These are phyloP conservation scores for Herpetotheres cachinnans DNA, from an alignment of 2,113 vertebrate species.

Conservation along the genomic window DNA sequence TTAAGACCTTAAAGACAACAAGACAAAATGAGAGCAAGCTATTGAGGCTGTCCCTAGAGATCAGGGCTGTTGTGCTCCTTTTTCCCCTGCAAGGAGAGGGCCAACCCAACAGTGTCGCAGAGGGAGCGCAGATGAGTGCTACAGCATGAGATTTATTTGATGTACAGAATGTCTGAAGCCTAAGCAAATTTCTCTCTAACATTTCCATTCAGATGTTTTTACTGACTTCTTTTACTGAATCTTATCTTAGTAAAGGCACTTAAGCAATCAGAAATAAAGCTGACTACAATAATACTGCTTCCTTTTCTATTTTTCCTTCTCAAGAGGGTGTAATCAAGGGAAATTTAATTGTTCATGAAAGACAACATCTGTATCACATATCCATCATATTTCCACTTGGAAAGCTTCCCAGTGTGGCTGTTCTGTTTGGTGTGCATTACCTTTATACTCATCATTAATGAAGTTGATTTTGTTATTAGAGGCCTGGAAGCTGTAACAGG, in stretches of 20 bases:
- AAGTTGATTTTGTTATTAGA: background rate
- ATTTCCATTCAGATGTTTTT: background rate
- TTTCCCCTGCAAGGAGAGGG: background rate
- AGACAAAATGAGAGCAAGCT: background rate
- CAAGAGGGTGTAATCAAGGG: background rate
- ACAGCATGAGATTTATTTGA: background rate
- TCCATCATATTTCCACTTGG: constrained; percentile 3
- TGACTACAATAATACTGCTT: background rate
- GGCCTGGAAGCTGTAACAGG: background rate
- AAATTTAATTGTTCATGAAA: constrained; percentile 44
- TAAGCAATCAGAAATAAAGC: background rate
- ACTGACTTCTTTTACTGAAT: background rate
- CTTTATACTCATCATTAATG: background rate
- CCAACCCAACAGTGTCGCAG: accelerated
- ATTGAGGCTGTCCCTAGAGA: background rate
- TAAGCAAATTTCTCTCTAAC: background rate
- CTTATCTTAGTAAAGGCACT: background rate
- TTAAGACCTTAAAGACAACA: background rate
- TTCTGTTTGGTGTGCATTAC: background rate
- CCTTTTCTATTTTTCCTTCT: background rate
- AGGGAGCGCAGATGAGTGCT: background rate
- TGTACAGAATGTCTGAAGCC: background rate
- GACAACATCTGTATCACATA: background rate
- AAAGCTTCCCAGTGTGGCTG: background rate
- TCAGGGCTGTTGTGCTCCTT: background rate